Percentiles rank a stretch among this genome's conserved stretches.
These are phyloP conservation scores for Venturia canescens DNA, from an alignment of 1,140 invertebrate genomes.

Conservation along the genomic window DNA sequence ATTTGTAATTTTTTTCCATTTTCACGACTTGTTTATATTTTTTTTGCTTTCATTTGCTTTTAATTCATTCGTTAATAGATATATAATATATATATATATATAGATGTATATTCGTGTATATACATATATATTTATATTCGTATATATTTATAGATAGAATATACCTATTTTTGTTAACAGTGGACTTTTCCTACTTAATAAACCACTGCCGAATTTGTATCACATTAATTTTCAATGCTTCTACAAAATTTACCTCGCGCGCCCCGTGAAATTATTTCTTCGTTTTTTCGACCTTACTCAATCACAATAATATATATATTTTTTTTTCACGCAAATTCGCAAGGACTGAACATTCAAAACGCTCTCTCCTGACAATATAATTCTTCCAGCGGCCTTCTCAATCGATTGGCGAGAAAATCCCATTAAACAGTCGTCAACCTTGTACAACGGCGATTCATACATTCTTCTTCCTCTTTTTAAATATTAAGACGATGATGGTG, in stretches of 20 bases:
- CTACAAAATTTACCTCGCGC: constrained; percentile 52
- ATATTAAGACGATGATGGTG: neutral
- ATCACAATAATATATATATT: constrained; percentile 7
- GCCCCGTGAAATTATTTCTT: neutral
- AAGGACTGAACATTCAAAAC: no score
- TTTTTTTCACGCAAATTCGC: neutral
- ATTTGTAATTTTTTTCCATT: constrained; percentile 15
- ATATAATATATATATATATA: no score
- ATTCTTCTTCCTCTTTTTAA: neutral
- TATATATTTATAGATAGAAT: constrained; percentile 53
- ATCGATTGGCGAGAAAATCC: constrained; percentile 25
- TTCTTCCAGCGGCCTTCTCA: neutral
- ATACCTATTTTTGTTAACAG: constrained; percentile 44
- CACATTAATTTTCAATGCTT: constrained; percentile 63
- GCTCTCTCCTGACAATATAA: neutral
- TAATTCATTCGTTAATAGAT: no score
- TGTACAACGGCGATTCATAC: neutral
- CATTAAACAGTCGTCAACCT: neutral
- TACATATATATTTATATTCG: no score
- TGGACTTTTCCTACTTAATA: constrained; percentile 47
- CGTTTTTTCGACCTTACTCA: neutral
- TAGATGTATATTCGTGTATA: no score
- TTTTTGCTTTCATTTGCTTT: constrained; percentile 60
- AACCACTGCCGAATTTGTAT: constrained; percentile 62
- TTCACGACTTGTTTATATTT: constrained; percentile 61